Percentiles rank a stretch among this genome's conserved stretches.
These are phyloP conservation scores for Atethmia centrago DNA, from an alignment of 2,888 invertebrate species.

Conservation along the genomic window DNA sequence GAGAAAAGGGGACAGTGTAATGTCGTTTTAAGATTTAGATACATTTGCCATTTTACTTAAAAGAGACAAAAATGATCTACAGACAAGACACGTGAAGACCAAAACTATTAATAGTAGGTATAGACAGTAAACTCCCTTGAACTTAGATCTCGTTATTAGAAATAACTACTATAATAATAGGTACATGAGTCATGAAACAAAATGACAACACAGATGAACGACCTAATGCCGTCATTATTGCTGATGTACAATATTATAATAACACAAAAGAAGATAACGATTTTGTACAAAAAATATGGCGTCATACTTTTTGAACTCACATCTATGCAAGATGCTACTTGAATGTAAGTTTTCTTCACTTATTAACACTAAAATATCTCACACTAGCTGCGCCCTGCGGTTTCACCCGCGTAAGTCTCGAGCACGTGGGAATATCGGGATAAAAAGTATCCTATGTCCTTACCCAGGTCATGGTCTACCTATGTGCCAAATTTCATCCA, in stretches of 20 bases:
- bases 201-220: constrained; percentile 33
- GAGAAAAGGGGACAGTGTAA: neutral
- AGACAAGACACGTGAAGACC: neutral
- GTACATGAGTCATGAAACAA: constrained; percentile 24
- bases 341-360: too few relatives aligned
- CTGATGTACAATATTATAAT: constrained; percentile 15
- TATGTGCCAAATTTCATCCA: too few relatives aligned
- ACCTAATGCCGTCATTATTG: constrained; percentile 34
- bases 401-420: too few relatives aligned
- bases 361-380: too few relatives aligned
- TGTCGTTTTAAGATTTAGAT: neutral
- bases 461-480: too few relatives aligned
- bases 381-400: too few relatives aligned
- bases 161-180: constrained; percentile 1
- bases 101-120: neutral
- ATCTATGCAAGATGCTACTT: neutral
- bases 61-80: neutral
- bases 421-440: too few relatives aligned
- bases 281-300: neutral
- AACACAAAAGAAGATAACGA: neutral
- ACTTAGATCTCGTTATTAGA: constrained; percentile 17
- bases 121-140: constrained; percentile 25
- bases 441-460: too few relatives aligned
- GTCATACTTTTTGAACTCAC: neutral
- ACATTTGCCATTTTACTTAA: neutral